These are phyloP conservation scores for Acomys russatus DNA, from an alignment of 2,797 vertebrate genomes.

Conservation along the genomic window DNA sequence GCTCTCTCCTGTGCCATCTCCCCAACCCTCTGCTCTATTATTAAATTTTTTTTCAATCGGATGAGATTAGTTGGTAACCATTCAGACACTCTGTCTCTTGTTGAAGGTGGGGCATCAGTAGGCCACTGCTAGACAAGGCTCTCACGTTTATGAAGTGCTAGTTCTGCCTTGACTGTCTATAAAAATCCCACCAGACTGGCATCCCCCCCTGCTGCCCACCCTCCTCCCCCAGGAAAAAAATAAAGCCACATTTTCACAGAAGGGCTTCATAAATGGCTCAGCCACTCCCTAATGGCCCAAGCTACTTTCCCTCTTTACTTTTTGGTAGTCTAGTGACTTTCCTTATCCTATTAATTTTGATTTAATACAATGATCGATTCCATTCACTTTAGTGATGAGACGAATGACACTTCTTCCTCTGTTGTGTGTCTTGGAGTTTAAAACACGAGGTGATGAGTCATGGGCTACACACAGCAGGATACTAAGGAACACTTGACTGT, in stretches of 20 bases:
- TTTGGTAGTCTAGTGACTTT: slow-evolving; percentile 10
- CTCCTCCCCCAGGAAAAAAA: background rate
- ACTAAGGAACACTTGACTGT: background rate
- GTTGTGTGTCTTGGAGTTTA: background rate
- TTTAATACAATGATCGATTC: background rate
- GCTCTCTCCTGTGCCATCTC: background rate
- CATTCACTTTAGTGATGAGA: background rate
- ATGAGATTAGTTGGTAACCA: background rate
- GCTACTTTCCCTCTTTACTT: background rate
- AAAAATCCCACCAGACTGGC: background rate
- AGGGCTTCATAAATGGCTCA: background rate
- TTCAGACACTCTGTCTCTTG: background rate
- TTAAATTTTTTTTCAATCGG: background rate
- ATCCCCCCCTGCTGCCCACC: background rate
- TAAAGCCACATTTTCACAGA: background rate
- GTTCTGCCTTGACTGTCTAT: background rate
- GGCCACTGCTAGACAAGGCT: background rate
- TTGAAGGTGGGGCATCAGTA: background rate
- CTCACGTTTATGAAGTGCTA: background rate
- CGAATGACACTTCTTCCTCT: no score
- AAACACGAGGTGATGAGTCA: background rate
- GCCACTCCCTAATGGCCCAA: background rate
- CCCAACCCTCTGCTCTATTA: no score
- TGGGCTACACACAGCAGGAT: background rate
- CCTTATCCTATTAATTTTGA: background rate